These are phyloP conservation scores for Streptopelia turtur DNA, from an alignment of 2,797 vertebrate genomes.

Conservation along the genomic window DNA sequence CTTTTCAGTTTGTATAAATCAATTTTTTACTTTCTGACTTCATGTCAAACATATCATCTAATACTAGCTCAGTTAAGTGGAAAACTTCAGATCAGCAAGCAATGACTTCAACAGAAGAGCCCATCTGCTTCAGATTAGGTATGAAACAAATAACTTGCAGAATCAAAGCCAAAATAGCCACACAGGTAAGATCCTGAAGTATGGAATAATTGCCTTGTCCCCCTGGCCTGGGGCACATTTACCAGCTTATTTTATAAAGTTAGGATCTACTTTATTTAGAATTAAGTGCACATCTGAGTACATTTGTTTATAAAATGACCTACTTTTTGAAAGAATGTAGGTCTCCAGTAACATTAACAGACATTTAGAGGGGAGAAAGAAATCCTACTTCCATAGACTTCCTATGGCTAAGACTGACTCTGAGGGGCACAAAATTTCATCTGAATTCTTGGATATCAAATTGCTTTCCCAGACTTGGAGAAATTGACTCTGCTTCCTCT, in stretches of 20 bases:
- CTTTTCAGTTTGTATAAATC: neutral
- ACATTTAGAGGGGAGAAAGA: neutral
- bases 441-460: neutral
- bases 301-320: neutral
- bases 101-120: neutral
- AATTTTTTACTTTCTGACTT: neutral
- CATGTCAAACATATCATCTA: neutral
- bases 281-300: neutral
- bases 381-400: neutral
- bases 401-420: neutral
- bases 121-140: conserved; percentile 38
- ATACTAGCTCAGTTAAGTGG: neutral
- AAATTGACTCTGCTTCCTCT: neutral
- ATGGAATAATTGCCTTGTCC: neutral
- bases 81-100: conserved; percentile 21
- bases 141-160: neutral
- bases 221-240: neutral
- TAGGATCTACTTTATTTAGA: neutral
- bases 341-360: neutral
- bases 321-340: neutral
- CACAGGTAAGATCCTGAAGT: neutral
- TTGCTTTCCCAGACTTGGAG: conserved; percentile 4
- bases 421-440: neutral
- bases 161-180: neutral
- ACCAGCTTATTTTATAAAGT: neutral